Evolutionary conservation across 2,888 invertebrate species (phyloP), one percentile per base, ranked within the genome.

Genomic region (Diplazon laetatorius): DNA sequence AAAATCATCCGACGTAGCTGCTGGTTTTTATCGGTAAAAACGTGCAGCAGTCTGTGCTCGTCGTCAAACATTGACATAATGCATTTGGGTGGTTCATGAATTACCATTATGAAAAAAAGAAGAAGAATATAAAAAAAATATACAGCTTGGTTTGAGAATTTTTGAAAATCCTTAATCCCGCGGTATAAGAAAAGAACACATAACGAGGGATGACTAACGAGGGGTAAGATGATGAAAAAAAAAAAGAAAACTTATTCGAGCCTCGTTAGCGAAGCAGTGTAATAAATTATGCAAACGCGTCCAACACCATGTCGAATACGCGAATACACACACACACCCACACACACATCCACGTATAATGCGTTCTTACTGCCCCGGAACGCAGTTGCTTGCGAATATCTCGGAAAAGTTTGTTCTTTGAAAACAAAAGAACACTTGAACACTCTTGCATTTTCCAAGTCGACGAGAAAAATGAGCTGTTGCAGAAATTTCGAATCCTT

Each of bases 251-350:
- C 44, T 37, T 71, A 60, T 71, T 57, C 60, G 14, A 60, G 71
- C 46, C 44, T 66, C 71, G 71, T 71, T 76, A 66, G 71, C 14
- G 14, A 60, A 66, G 44, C 57, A 22, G 59, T 16, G 25, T 60
- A 52, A 76, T 76, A 60, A 66, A 71, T 76, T 76, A 44, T 60
- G 65, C 35, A 52, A 65, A 42, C 65, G 30, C 48, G 57, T 60
- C 44, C 37, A 35, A 22, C 42, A 12, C 12, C 4, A 9, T 46
- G n/a, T 55, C 39, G n/a, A 42, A 55, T 16, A 20, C 42, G 10
- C 9, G 14, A 20, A 55, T 44, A 35, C 55, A 14, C 12, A 44
- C 18, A 44, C 20, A 20, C 25, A 39, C 16, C 20, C 30, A 14
- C 16, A 14, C 5, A n/a, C n/a, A n/a, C n/a, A n/a, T n/a, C n/a